phyloP scores from a whole-genome alignment of 30 jellyfish, hydroid and myxozoan genomes.

The Aurelia coerulea region DNA sequence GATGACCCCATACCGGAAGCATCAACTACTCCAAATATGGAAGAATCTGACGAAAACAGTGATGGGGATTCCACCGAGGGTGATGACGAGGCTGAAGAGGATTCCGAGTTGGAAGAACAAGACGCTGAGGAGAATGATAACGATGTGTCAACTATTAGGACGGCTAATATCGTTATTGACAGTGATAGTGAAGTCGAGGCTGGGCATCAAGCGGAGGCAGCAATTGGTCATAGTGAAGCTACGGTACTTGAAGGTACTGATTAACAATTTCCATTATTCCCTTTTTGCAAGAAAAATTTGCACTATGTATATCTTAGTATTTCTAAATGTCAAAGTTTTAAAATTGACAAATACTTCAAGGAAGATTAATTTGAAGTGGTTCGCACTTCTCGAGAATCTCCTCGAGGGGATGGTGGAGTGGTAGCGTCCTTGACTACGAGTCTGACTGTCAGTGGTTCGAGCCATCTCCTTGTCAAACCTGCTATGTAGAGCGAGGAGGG shows the following conservation, averaged over 20 bases:
- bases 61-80: slow-evolving; percentile 57
- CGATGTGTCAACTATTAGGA: slow-evolving; percentile 10
- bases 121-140: slow-evolving; percentile 59
- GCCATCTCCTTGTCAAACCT: too few species aligned
- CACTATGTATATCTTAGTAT: too few species aligned
- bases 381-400: too few species aligned
- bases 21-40: slow-evolving; percentile 32
- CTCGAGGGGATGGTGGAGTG: too few species aligned
- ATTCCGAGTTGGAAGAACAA: slow-evolving; percentile 58
- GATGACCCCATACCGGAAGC: slow-evolving; percentile 63
- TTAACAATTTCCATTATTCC: too few species aligned
- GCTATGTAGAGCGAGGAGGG: too few species aligned
- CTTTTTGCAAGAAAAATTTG: too few species aligned
- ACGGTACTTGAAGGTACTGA: slow-evolving; percentile 14
- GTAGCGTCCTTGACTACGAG: too few species aligned
- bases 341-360: too few species aligned
- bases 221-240: background rate
- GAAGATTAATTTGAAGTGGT: too few species aligned
- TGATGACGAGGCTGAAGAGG: slow-evolving; percentile 68
- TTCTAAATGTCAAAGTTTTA: too few species aligned
- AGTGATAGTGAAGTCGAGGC: slow-evolving; percentile 59
- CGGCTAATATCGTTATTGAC: slow-evolving; percentile 17
- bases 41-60: slow-evolving; percentile 53
- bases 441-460: too few species aligned
- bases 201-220: slow-evolving; percentile 32